Evolutionary conservation across 2,888 invertebrate genomes (phyloP), one percentile per base, ranked within the genome.

Genomic region (Odontomyia ornata): DNA sequence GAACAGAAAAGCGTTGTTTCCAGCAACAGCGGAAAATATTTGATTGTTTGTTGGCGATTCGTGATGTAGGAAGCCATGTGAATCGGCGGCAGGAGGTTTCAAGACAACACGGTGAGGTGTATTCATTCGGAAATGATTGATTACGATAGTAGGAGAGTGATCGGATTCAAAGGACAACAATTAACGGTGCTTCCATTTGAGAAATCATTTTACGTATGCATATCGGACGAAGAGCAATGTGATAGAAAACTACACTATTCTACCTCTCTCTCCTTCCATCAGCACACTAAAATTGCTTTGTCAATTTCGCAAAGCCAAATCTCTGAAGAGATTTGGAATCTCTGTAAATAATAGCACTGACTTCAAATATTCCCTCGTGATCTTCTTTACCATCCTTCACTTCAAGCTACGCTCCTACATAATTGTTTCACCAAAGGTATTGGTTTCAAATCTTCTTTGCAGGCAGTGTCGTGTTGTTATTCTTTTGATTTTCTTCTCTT

Each of bases 61-160:
- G 64, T 64, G 64, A 64, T 64, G 25, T 64, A 64, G 28, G 64
- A 64, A 25, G 64, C 27, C 64, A 64, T 46, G 25, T 25, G 21
- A 69, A 46, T 65, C 65, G 13, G 36, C 13, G 30, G 36, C 18
- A 18, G 43, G 21, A 57, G 23, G 18, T 23, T 21, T 57, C 21
- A 36, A 36, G 36, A 36, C 3, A 36, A 36, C 36, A 36, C 36
- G 36, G 9, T 36, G 5, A 36, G 36, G 36, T 36, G 36, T 36
- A 36, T 36, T n/a, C n/a, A n/a, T n/a, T n/a, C n/a, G n/a, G n/a
- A n/a, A n/a, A n/a, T n/a, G n/a, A n/a, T n/a, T n/a, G n/a, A n/a
- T n/a, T n/a, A n/a, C n/a, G n/a, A 36, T 36, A 5, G 36, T 36
- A 36, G 36, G 36, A 36, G 36, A 36, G 9, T 36, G 36, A 36